Percentiles rank a stretch among this genome's conserved stretches.
phyloP scores from a whole-genome alignment of 2,888 invertebrate species.

The Luffia ferchaultella region DNA sequence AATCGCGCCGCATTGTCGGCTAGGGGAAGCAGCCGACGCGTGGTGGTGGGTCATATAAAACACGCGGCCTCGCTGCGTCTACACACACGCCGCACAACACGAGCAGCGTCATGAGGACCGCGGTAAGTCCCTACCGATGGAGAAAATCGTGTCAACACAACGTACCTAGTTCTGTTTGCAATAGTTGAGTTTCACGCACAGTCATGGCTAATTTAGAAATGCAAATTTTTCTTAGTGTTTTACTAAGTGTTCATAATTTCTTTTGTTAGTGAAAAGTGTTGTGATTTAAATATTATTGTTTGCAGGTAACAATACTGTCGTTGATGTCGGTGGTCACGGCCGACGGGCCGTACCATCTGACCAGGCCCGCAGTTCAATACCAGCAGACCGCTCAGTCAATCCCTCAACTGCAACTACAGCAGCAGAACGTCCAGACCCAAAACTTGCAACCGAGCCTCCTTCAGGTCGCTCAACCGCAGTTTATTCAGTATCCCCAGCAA shows the following conservation, averaged over 20 bases:
- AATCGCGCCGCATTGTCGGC: slow-evolving; percentile 5
- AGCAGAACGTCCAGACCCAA: neutral
- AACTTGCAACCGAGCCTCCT: slow-evolving; percentile 11
- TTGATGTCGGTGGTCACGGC: slow-evolving; percentile 36
- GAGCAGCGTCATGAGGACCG: slow-evolving; percentile 42
- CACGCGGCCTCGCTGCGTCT: slow-evolving; percentile 20
- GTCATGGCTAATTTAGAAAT: neutral
- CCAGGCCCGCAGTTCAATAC: slow-evolving; percentile 37
- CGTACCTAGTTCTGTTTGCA: neutral
- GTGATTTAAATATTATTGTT: slow-evolving; percentile 14
- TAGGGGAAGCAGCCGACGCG: slow-evolving; percentile 18
- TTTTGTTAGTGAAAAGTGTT: neutral
- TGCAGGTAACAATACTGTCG: slow-evolving; percentile 42
- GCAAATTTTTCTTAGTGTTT: neutral
- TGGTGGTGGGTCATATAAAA: slow-evolving; percentile 53
- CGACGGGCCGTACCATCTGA: slow-evolving; percentile 50
- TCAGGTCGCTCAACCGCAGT: neutral
- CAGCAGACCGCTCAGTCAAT: slow-evolving; percentile 24
- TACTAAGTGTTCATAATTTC: neutral
- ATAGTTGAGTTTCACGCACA: neutral
- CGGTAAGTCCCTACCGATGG: slow-evolving; percentile 37
- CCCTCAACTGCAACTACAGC: slow-evolving; percentile 11
- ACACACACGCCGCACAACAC: slow-evolving; percentile 37
- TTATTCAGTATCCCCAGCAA: slow-evolving; percentile 2
- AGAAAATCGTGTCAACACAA: neutral